phyloP scores from a whole-genome alignment of 2,888 invertebrate species.

The Microctonus aethiopoides region DNA sequence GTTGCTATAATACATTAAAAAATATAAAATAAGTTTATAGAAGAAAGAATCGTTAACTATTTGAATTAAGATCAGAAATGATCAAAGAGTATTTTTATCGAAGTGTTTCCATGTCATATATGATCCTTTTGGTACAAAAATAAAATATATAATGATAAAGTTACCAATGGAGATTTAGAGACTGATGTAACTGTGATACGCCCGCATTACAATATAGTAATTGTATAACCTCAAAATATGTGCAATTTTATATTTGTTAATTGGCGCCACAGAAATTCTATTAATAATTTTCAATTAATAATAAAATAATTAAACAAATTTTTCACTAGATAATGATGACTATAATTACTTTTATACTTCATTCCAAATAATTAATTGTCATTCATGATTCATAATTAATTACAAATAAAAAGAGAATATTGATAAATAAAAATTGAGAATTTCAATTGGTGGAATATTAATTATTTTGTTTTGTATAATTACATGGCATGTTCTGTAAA shows the following conservation, averaged over 20 bases:
- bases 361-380: neutral
- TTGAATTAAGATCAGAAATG: neutral
- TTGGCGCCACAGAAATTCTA: neutral
- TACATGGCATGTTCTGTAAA: slow-evolving; percentile 49
- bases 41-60: neutral
- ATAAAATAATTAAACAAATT: neutral
- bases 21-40: neutral
- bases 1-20: neutral
- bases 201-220: neutral
- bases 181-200: slow-evolving; percentile 45
- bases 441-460: slow-evolving; percentile 22
- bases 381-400: neutral
- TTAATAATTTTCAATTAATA: neutral
- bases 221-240: neutral
- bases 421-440: neutral
- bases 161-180: slow-evolving; percentile 33
- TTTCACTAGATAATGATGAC: neutral
- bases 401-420: slow-evolving; percentile 19
- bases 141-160: slow-evolving; percentile 5
- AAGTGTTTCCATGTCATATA: neutral
- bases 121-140: neutral
- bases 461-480: slow-evolving; percentile 33
- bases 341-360: neutral
- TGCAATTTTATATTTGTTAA: neutral
- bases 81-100: neutral